Conservation (phyloP, 2,888 invertebrate genomes). For the Andrena bucephala region DNA sequence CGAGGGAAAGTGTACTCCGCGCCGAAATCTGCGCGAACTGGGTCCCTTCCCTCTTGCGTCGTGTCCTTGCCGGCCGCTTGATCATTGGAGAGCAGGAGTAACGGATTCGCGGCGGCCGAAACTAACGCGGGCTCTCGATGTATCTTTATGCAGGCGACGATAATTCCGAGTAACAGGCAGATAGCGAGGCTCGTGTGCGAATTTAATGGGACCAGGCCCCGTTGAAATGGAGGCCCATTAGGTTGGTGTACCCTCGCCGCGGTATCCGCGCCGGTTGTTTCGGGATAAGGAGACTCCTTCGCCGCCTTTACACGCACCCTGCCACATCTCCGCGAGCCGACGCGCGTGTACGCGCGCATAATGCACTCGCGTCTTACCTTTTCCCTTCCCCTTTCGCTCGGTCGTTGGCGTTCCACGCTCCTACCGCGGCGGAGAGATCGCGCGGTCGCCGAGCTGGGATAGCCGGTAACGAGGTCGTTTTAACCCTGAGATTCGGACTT, state of each 20-base stretch:
- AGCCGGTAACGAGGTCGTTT: slow-evolving; percentile 64
- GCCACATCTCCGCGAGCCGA: background rate
- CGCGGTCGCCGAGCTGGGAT: slow-evolving; percentile 37
- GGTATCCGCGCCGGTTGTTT: slow-evolving; percentile 19
- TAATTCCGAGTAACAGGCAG: slow-evolving; percentile 8
- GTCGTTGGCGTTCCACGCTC: background rate
- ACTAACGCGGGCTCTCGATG: background rate
- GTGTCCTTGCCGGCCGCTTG: background rate
- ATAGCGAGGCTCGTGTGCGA: slow-evolving; percentile 1
- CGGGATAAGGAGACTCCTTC: slow-evolving; percentile 23
- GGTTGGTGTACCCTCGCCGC: slow-evolving; percentile 5
- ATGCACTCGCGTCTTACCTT: slow-evolving; percentile 3
- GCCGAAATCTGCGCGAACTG: background rate
- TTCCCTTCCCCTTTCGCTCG: slow-evolving; percentile 3
- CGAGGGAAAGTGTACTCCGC: background rate
- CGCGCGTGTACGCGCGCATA: slow-evolving; percentile 24
- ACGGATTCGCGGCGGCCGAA: background rate
- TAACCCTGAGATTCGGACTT: slow-evolving; percentile 72
- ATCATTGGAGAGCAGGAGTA: background rate
- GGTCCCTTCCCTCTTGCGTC: background rate
- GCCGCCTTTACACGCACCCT: slow-evolving; percentile 2
- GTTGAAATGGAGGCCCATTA: slow-evolving; percentile 41
- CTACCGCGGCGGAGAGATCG: background rate
- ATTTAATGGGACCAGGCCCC: slow-evolving; percentile 38
- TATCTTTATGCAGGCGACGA: slow-evolving; percentile 10